A percentile compares a stretch with the other conserved stretches of the same genome.
These are phyloP conservation scores for Netelia melanura DNA, from an alignment of 2,888 invertebrate species.

Conservation along the genomic window DNA sequence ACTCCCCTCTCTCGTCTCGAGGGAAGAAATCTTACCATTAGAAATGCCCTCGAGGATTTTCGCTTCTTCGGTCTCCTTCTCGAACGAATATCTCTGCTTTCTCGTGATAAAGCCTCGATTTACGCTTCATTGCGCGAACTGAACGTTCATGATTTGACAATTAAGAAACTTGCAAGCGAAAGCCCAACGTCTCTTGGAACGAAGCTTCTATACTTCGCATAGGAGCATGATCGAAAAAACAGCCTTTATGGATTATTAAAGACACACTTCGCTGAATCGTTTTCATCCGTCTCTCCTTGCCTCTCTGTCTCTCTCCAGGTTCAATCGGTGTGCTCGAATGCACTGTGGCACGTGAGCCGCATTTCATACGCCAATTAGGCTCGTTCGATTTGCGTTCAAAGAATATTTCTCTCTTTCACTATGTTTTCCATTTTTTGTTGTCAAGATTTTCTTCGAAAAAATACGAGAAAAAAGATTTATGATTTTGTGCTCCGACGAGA, in stretches of 20 bases:
- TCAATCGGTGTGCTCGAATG: slow-evolving; percentile 5
- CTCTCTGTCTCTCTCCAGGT: not conserved
- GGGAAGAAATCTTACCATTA: slow-evolving; percentile 29
- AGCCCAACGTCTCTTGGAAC: not conserved
- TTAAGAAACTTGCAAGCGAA: slow-evolving; percentile 39
- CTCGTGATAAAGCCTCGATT: slow-evolving; percentile 46
- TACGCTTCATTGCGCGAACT: slow-evolving; percentile 47
- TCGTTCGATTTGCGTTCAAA: slow-evolving; percentile 1
- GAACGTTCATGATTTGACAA: slow-evolving; percentile 46
- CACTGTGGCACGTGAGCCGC: not conserved
- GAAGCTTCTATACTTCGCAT: not conserved
- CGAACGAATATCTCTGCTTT: slow-evolving; percentile 34
- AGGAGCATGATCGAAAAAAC: not conserved
- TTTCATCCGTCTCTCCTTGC: not conserved
- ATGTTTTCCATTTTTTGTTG: not conserved
- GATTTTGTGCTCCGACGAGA: not conserved
- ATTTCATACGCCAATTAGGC: slow-evolving; percentile 27
- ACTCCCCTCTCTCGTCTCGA: too few relatives aligned
- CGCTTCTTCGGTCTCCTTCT: not conserved
- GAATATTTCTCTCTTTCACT: not conserved
- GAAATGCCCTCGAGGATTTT: slow-evolving; percentile 8
- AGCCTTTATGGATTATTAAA: not conserved
- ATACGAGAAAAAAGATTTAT: not conserved
- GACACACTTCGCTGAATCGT: not conserved
- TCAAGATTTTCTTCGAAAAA: not conserved